Percentiles rank a stretch among this genome's conserved stretches.
phyloP scores from a whole-genome alignment of 2,888 invertebrate species.

The Candidula unifasciata region DNA sequence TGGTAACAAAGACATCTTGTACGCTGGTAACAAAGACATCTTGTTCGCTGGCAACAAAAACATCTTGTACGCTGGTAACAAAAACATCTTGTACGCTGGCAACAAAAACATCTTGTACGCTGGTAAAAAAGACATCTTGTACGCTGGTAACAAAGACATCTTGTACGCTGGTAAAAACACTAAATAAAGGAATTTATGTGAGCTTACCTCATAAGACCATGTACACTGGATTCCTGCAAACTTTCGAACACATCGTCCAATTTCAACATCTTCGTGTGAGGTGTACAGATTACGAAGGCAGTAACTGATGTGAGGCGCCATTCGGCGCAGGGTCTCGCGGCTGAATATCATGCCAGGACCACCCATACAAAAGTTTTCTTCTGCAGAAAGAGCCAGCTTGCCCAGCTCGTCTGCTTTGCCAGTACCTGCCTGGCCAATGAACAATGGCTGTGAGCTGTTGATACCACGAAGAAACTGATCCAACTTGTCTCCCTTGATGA shows the following conservation, averaged over 20 bases:
- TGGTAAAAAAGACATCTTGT: no score
- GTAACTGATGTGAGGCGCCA: conserved; percentile 91
- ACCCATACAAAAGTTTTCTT: conserved; percentile 99
- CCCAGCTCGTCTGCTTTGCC: conserved; percentile 88
- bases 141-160: no score
- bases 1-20: no score
- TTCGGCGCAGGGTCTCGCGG: conserved; percentile 87
- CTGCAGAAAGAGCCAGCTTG: conserved; percentile 84
- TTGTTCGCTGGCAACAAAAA: no score
- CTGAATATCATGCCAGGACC: conserved; percentile 97
- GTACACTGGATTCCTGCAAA: conserved; percentile 97
- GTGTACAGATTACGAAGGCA: conserved; percentile 95
- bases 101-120: no score
- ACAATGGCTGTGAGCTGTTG: conserved; percentile 91
- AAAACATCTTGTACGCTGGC: no score
- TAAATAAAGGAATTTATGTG: not conserved
- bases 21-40: no score
- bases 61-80: no score
- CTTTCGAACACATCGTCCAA: conserved; percentile 95
- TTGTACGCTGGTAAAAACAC: no score
- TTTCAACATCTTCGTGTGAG: conserved; percentile 98
- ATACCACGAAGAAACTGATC: conserved; percentile 90
- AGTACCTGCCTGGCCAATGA: conserved; percentile 84
- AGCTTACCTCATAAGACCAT: conserved; percentile 77
- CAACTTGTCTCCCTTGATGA: conserved; percentile 90